Conservation (phyloP, 37 sponge, comb jelly and placozoan species). For the Trichoplax adhaerens region DNA sequence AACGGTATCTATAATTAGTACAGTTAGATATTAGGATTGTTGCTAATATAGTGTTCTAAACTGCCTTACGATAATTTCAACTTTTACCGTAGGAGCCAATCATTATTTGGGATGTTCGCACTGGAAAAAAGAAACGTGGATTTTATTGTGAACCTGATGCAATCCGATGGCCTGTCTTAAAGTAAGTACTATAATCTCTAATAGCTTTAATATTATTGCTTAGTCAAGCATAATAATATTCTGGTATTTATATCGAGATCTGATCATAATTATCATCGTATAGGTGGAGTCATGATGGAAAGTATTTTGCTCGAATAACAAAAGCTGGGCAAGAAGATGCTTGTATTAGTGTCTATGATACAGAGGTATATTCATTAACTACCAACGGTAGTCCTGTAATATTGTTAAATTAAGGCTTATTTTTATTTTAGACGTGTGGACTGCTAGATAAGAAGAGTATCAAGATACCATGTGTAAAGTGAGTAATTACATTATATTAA, state of each 20-base stretch:
- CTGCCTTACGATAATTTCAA: too few relatives aligned
- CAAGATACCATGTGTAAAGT: conserved; percentile 43
- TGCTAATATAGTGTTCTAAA: too few relatives aligned
- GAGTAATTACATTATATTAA: neutral
- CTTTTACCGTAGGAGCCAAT: conserved; percentile 3
- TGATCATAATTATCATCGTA: neutral
- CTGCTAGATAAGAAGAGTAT: conserved; percentile 64
- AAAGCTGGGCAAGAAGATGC: conserved; percentile 5
- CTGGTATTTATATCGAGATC: neutral
- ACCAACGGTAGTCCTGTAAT: neutral
- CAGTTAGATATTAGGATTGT: too few relatives aligned
- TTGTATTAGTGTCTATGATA: conserved; percentile 62
- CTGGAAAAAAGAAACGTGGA: conserved; percentile 48
- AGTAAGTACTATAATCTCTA: conserved; percentile 28
- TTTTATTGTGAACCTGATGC: conserved; percentile 30
- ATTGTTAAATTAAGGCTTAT: neutral
- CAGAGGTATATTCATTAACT: conserved; percentile 33
- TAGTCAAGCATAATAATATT: neutral
- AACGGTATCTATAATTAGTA: too few relatives aligned
- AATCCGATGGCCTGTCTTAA: conserved; percentile 84
- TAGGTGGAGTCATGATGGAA: conserved; percentile 83
- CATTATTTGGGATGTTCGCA: conserved; percentile 70
- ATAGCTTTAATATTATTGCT: neutral
- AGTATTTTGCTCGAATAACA: conserved; percentile 61
- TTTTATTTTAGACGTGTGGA: conserved; percentile 34